Evolutionary conservation across 2,797 vertebrate genomes (phyloP).

Genomic region (Hippocampus kuda): DNA sequence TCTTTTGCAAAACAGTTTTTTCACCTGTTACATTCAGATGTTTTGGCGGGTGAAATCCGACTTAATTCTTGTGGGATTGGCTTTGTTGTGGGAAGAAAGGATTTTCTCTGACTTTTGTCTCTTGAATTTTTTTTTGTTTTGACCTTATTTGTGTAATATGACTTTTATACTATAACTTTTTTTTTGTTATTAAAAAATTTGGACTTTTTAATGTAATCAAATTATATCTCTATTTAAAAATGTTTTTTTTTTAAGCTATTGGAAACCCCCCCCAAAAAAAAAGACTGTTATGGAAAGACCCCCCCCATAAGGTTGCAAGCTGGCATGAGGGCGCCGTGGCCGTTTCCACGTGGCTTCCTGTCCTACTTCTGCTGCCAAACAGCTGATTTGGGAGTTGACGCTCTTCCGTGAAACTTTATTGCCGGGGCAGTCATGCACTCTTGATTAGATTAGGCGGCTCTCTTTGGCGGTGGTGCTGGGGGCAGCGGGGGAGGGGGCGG

Average conservation of each 20-base stretch:
- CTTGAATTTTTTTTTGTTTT: too few species aligned
- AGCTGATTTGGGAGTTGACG: not conserved
- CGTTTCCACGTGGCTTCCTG: slow-evolving; percentile 4
- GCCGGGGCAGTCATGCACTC: slow-evolving; percentile 50
- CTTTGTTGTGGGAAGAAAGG: too few species aligned
- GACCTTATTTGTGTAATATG: too few species aligned
- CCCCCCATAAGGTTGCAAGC: not conserved
- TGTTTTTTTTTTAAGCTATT: too few species aligned
- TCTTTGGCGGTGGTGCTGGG: not conserved
- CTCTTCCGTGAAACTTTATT: not conserved
- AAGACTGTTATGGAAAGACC: not conserved
- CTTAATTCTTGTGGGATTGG: too few species aligned
- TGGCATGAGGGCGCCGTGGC: not conserved
- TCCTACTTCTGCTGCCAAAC: slow-evolving; percentile 10
- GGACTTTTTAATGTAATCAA: not conserved
- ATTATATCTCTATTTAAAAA: not conserved
- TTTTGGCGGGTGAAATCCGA: too few species aligned
- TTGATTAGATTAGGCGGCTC: slow-evolving; percentile 61
- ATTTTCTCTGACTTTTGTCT: too few species aligned
- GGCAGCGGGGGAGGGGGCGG: not conserved
- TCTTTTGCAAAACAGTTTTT: too few species aligned
- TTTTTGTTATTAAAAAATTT: too few species aligned
- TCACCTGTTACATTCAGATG: too few species aligned
- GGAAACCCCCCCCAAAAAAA: too few species aligned
- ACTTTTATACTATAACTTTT: too few species aligned